Base-by-base conservation (phyloP, 2,888 invertebrate species). In the Margaritifera margaritifera region DNA sequence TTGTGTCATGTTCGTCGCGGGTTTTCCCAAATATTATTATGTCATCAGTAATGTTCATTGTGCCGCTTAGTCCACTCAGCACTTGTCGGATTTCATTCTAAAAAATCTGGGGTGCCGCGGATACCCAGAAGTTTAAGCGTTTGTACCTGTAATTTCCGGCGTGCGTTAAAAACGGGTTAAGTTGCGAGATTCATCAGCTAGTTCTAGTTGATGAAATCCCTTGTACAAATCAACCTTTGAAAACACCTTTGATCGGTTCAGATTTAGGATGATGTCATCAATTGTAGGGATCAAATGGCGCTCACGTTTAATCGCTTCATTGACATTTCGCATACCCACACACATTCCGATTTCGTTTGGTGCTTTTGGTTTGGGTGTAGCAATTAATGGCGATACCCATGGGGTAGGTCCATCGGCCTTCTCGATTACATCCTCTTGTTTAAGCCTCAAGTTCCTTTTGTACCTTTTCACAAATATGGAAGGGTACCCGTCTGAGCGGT, bases 361-460 rank as follows among this genome's bases (percentile, higher is more conserved):
- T 4, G 61, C 62, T 50, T 82, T n/a, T 80, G n/a, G n/a, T n/a
- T n/a, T n/a, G n/a, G n/a, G n/a, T n/a, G n/a, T 77, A 19, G 71
- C 71, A 6, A 80, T 76, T 3, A 80, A 69, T 19, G 73, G 76
- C 24, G 75, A 74, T 18, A 80, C 79, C 78, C 80, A 81, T 15
- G 79, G 75, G 42, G 79, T 77, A 20, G 76, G 81, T 2, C 78
- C 80, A 42, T 72, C 75, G 24, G 77, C 74, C 57, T 57, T 69
- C 54, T 82, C 80, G 24, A 82, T 82, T 22, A 82, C 69, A 64
- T 75, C 80, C 15, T 72, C 56, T n/a, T 75, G 63, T 56, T 74
- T 63, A 27, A 79, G 64, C 15, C 67, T 56, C 54, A 25, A 81
- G 60, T 57, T 81, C 74, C 24, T 66, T 42, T 62, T 77, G 72